Conservation (phyloP, 2,888 invertebrate species). For the Parnassius smintheus region DNA sequence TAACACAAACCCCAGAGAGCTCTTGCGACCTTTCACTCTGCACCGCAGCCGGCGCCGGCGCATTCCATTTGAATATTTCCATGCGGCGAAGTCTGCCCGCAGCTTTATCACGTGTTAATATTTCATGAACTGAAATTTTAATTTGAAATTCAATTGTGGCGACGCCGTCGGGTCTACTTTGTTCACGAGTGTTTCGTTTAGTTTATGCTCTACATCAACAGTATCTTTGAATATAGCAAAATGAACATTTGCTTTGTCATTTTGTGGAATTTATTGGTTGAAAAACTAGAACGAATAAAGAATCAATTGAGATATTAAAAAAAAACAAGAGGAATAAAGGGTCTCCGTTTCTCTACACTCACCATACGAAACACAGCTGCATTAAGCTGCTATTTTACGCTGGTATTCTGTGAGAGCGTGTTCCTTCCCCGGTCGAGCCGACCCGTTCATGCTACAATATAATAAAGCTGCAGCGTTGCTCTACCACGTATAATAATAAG, state of each 20-base stretch:
- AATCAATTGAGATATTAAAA: too few relatives aligned
- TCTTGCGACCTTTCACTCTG: constrained; percentile 55
- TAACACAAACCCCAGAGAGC: constrained; percentile 52
- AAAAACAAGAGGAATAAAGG: too few relatives aligned
- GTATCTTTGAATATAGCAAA: constrained; percentile 5
- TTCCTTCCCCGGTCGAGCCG: too few relatives aligned
- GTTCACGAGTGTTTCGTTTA: constrained; percentile 31
- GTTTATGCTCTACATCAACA: constrained; percentile 9
- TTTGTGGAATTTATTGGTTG: neutral
- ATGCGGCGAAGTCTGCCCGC: constrained; percentile 44
- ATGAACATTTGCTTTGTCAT: constrained; percentile 4
- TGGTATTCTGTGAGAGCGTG: too few relatives aligned
- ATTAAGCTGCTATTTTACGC: too few relatives aligned
- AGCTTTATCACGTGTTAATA: constrained; percentile 61
- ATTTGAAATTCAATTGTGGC: constrained; percentile 55
- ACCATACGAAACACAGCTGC: too few relatives aligned
- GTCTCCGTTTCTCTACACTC: too few relatives aligned
- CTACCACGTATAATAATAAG: too few relatives aligned
- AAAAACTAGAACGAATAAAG: too few relatives aligned
- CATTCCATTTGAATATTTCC: constrained; percentile 60
- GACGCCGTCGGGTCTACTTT: constrained; percentile 32
- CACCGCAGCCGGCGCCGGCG: constrained; percentile 49
- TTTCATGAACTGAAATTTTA: constrained; percentile 67
- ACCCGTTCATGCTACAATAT: too few relatives aligned
- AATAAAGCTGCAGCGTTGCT: too few relatives aligned